Percentiles rank a stretch among this genome's conserved stretches.
These are phyloP conservation scores for Diaperis boleti DNA, from an alignment of 2,888 invertebrate species.

Conservation along the genomic window DNA sequence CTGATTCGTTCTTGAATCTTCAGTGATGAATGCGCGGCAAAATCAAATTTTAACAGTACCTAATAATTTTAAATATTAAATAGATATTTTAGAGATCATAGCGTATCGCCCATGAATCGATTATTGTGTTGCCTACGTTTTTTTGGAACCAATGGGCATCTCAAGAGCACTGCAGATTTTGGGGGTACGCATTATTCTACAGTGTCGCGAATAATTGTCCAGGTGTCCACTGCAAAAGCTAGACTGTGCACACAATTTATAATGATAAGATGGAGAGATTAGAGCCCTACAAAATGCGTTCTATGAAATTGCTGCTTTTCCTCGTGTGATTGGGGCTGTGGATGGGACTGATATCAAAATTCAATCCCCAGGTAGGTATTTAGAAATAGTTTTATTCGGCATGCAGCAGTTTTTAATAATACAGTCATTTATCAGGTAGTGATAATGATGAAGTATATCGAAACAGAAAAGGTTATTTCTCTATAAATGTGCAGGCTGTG, in stretches of 20 bases:
- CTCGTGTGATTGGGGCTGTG: background rate
- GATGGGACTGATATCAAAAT: constrained; percentile 1
- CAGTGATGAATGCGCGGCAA: too few species aligned
- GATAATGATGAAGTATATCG: too few species aligned
- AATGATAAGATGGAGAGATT: background rate
- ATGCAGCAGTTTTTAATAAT: too few species aligned
- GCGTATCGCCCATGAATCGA: constrained; percentile 4
- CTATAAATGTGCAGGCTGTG: background rate
- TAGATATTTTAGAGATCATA: constrained; percentile 3
- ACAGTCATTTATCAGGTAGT: too few species aligned
- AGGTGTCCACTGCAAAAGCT: background rate
- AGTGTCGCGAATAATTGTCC: background rate
- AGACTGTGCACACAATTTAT: too few species aligned
- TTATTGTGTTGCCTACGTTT: background rate
- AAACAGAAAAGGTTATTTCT: too few species aligned
- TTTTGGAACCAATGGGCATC: constrained; percentile 5
- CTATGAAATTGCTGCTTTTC: background rate
- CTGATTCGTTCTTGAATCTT: too few species aligned
- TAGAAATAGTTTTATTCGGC: too few species aligned
- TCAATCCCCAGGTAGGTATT: background rate
- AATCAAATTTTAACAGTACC: too few species aligned
- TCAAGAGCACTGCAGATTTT: background rate
- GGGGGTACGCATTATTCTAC: constrained; percentile 5
- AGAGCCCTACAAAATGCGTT: background rate
- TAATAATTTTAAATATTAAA: background rate